Base-by-base conservation (phyloP, 2,113 vertebrate genomes). In the Zingel zingel region DNA sequence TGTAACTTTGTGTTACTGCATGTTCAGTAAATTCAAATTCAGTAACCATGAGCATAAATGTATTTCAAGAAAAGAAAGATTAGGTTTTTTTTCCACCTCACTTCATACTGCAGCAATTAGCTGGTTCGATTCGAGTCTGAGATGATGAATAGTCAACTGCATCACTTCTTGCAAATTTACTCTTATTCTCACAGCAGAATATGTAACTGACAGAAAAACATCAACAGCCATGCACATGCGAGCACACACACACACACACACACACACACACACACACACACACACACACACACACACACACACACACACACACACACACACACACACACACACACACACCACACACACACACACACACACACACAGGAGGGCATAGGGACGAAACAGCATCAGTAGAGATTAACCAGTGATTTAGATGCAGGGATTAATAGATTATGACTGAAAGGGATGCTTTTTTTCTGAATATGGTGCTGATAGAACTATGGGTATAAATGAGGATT, bases 381-480 rank as follows among this genome's bases (percentile, higher is more conserved):
- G 61, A 81, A 83, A 83, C 45, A 79, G 74, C 59, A 71, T 66
- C 86, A 83, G 45, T 33, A 51, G 59, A 82, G 80, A 91, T 92
- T 89, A 85, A 80, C 39, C 47, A 50, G 45, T 84, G 59, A 84
- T 82, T 73, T 14, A 61, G 58, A 79, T 81, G 53, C 67, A 83
- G 74, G 68, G 83, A 92, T 92, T 90, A 83, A 87, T 87, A 64
- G 86, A 92, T 92, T 83, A 93, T 65, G 77, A 83, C 18, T 84
- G 65, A 77, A 81, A 79, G 30, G 7, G 61, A 83, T 67, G 61
- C 4, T 66, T 39, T 75, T 65, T 65, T 66, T 69, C 30, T 64
- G 62, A 66, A 78, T 36, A 11, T 36, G 23, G 56, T 68, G 68
- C 33, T 78, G 80, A 11, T 47, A 4, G 16, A 58, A 66, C 43